These are phyloP conservation scores for Heliocidaris tuberculata DNA, from an alignment of 35 echinoderm and acorn worm genomes.

Conservation along the genomic window DNA sequence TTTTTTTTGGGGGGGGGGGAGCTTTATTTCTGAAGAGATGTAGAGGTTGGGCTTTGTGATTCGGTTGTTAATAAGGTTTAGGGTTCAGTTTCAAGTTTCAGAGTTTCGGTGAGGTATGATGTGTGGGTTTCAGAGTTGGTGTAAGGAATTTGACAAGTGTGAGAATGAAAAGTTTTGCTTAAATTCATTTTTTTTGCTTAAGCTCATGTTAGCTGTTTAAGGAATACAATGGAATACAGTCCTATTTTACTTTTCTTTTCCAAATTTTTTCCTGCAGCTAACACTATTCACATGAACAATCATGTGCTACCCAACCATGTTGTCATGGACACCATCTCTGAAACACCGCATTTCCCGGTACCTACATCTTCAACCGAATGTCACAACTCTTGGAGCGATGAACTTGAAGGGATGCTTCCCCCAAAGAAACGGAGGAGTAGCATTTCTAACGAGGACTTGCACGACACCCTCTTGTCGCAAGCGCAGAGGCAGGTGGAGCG, in stretches of 20 bases:
- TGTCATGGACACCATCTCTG: neutral
- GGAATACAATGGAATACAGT: too few relatives aligned
- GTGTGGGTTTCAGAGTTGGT: too few relatives aligned
- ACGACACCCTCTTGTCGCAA: neutral
- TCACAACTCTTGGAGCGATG: neutral
- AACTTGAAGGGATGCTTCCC: neutral
- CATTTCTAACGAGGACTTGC: neutral
- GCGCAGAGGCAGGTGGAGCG: neutral
- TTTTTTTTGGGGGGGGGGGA: too few relatives aligned
- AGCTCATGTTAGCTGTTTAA: too few relatives aligned
- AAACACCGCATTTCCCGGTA: neutral
- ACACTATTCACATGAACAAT: neutral
- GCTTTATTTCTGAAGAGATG: too few relatives aligned
- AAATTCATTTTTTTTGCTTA: too few relatives aligned
- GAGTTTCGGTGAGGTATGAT: too few relatives aligned
- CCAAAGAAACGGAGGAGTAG: neutral
- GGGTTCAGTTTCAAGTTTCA: too few relatives aligned
- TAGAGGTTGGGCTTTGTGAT: too few relatives aligned
- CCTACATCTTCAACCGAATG: neutral
- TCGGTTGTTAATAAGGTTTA: too few relatives aligned
- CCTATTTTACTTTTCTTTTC: neutral
- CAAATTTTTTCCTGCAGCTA: neutral
- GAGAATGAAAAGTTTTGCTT: too few relatives aligned
- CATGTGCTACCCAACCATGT: neutral
- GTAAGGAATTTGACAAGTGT: too few relatives aligned